Conservation (phyloP, 2,888 invertebrate species). For the Mermis nigrescens region DNA sequence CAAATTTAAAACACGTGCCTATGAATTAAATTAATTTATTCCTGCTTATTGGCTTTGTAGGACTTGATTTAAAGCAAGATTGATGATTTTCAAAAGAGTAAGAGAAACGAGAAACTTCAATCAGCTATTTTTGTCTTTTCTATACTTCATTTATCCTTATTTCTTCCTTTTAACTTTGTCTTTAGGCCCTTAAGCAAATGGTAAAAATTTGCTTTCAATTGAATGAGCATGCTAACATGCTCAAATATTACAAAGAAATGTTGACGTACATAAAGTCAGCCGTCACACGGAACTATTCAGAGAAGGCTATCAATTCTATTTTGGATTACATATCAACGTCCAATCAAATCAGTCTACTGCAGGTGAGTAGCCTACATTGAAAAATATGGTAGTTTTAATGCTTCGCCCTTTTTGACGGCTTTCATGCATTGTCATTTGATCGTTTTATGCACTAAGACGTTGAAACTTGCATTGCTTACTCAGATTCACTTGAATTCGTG, state of each 20-base stretch:
- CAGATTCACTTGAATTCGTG: too few relatives aligned
- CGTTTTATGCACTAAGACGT: not conserved
- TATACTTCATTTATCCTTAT: too few relatives aligned
- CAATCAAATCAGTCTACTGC: slow-evolving; percentile 59
- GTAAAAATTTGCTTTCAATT: slow-evolving; percentile 96
- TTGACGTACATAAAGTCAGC: slow-evolving; percentile 96
- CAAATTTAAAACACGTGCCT: too few relatives aligned
- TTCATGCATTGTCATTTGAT: not conserved
- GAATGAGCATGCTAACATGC: slow-evolving; percentile 85
- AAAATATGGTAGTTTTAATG: too few relatives aligned
- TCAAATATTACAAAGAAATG: slow-evolving; percentile 78
- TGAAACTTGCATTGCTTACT: slow-evolving; percentile 50
- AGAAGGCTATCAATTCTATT: slow-evolving; percentile 97
- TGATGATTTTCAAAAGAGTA: too few relatives aligned
- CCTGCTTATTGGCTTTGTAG: too few relatives aligned
- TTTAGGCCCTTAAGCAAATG: slow-evolving; percentile 99
- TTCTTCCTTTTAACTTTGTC: too few relatives aligned
- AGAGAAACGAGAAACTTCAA: too few relatives aligned
- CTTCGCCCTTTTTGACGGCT: not conserved
- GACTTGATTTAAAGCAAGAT: too few relatives aligned
- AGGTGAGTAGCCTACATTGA: too few relatives aligned
- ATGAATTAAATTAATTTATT: too few relatives aligned
- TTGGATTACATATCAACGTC: slow-evolving; percentile 97
- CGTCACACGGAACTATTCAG: slow-evolving; percentile 94
- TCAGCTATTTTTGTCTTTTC: too few relatives aligned